phyloP scores from a whole-genome alignment of 2,113 vertebrate genomes.

The Lagopus muta region DNA sequence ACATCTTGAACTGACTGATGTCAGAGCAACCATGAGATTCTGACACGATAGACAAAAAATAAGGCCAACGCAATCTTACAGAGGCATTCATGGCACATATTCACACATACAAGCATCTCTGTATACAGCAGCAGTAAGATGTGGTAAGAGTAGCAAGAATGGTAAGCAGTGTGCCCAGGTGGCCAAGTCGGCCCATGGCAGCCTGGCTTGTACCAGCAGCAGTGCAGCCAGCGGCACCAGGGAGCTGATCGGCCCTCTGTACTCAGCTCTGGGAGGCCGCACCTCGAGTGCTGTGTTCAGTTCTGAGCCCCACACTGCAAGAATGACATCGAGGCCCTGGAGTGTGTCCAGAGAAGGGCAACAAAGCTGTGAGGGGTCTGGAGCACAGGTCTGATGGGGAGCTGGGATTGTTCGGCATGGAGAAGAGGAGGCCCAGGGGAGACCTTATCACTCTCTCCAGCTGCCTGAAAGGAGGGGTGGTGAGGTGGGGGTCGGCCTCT shows the following conservation, averaged over 20 bases:
- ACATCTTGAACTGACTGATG: background rate
- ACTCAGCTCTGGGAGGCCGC: too few relatives aligned
- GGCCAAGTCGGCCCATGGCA: too few relatives aligned
- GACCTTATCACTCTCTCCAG: background rate
- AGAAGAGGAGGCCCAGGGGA: background rate
- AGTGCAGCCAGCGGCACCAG: too few relatives aligned
- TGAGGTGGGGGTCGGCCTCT: background rate
- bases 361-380: background rate
- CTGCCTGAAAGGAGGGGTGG: background rate
- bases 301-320: too few relatives aligned
- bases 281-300: too few relatives aligned
- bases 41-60: background rate
- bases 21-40: background rate
- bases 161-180: too few relatives aligned
- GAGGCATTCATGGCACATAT: background rate
- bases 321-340: too few relatives aligned
- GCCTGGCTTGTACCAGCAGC: too few relatives aligned
- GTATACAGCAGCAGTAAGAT: background rate
- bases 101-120: background rate
- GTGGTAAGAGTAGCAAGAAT: background rate
- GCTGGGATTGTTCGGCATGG: background rate
- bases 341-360: too few relatives aligned
- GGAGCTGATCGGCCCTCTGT: too few relatives aligned
- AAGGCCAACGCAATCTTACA: background rate
- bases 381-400: background rate